Evolutionary conservation across 2,797 vertebrate genomes (phyloP).

Genomic region (Lindbergichthys nudifrons): DNA sequence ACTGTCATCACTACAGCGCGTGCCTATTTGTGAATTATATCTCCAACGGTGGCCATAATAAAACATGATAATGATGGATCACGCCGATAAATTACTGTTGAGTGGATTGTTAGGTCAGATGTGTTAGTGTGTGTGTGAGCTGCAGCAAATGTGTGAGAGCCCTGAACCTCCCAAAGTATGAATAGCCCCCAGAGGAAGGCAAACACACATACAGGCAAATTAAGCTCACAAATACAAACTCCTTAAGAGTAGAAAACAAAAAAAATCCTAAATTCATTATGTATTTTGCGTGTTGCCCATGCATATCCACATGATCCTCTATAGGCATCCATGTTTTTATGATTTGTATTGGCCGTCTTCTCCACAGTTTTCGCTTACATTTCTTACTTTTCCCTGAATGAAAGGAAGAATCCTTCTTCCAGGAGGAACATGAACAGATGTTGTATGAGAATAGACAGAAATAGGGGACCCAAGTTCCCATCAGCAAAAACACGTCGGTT

Average conservation of each 20-base stretch:
- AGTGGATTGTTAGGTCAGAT: conserved; percentile 81
- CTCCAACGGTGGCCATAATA: conserved; percentile 83
- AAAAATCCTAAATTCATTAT: not conserved
- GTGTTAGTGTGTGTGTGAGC: conserved; percentile 65
- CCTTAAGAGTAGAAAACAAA: not conserved
- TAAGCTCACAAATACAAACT: conserved; percentile 33
- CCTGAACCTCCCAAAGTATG: conserved; percentile 57
- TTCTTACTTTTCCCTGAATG: not conserved
- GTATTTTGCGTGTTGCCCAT: not conserved
- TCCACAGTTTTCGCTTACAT: not conserved
- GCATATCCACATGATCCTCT: not conserved
- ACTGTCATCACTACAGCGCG: conserved; percentile 75
- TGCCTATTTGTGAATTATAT: conserved; percentile 85
- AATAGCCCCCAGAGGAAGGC: conserved; percentile 49
- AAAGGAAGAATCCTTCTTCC: not conserved
- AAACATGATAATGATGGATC: conserved; percentile 88
- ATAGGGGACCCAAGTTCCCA: not conserved
- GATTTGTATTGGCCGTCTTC: no score
- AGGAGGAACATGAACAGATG: conserved; percentile 2
- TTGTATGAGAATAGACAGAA: not conserved
- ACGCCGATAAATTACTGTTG: conserved; percentile 84
- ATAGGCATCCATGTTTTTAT: conserved; percentile 1
- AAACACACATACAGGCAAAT: conserved; percentile 53
- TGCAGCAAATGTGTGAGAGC: conserved; percentile 53
- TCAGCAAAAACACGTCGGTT: no score